Evolutionary conservation across 2,888 invertebrate species (phyloP).

Genomic region (Morinoia aosen): DNA sequence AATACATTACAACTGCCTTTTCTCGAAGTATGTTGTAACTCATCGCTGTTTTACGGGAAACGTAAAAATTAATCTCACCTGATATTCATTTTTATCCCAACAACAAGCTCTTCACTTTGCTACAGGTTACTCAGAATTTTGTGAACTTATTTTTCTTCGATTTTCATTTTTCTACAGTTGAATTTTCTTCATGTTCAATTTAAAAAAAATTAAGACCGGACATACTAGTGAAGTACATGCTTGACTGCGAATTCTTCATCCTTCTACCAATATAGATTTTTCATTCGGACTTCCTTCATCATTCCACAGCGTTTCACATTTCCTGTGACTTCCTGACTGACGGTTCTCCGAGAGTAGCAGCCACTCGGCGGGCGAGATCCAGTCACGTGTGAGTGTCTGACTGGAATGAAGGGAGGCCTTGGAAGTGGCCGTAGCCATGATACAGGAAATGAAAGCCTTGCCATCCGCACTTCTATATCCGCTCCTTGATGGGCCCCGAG

Average conservation of each 20-base stretch:
- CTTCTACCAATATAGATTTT: background rate
- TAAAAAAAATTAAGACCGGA: too few relatives aligned
- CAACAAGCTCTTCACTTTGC: background rate
- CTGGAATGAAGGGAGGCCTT: conserved; percentile 3
- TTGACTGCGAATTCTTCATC: background rate
- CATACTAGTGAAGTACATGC: too few relatives aligned
- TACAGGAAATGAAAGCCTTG: conserved; percentile 39
- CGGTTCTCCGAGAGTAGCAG: background rate
- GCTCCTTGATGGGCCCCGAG: conserved; percentile 17
- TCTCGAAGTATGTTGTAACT: too few relatives aligned
- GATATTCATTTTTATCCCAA: background rate
- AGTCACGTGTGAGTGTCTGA: background rate
- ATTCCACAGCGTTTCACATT: background rate
- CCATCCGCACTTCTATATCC: conserved; percentile 45
- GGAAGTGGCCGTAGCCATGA: conserved; percentile 39
- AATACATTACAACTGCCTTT: too few relatives aligned
- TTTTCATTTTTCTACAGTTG: background rate
- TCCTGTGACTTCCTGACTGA: background rate
- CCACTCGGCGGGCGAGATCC: background rate
- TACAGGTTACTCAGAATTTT: background rate
- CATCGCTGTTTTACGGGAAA: too few relatives aligned
- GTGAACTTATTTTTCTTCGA: background rate
- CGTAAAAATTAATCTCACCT: too few relatives aligned
- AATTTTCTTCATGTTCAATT: too few relatives aligned
- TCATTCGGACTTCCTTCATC: background rate